Conservation (phyloP, 2,113 vertebrate genomes). For the Psammodynastes pulverulentus region DNA sequence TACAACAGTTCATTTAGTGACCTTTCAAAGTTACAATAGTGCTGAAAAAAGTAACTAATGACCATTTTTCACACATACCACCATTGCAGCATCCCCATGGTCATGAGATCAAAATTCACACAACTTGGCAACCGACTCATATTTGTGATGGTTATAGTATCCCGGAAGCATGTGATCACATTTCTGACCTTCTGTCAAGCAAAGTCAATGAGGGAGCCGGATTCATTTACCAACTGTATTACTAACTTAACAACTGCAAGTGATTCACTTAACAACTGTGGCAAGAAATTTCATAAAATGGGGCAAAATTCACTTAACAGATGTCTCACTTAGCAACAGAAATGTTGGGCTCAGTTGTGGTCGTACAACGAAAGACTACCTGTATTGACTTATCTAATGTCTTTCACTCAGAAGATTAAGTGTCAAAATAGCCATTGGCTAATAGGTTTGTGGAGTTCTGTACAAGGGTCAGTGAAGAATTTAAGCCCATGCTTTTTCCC, state of each 20-base stretch:
- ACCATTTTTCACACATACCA: background rate
- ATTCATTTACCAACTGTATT: background rate
- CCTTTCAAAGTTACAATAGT: background rate
- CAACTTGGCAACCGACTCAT: background rate
- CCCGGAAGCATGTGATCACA: background rate
- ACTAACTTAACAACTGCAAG: background rate
- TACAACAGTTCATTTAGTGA: background rate
- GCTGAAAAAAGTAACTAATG: no score
- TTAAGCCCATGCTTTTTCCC: background rate
- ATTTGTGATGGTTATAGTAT: background rate
- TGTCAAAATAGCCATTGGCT: background rate
- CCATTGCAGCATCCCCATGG: background rate
- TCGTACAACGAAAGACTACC: background rate
- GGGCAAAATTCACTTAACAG: background rate
- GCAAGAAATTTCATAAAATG: background rate
- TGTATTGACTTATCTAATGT: background rate
- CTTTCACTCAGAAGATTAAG: background rate
- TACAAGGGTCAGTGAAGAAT: background rate
- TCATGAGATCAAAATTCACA: background rate
- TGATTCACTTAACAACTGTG: background rate
- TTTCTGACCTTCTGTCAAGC: background rate
- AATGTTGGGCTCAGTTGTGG: background rate
- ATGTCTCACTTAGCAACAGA: background rate
- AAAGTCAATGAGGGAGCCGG: background rate
- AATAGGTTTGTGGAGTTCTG: background rate